A percentile compares a stretch with the other conserved stretches of the same genome.
These are phyloP conservation scores for Hydractinia echinata DNA, from an alignment of 30 jellyfish, hydroid and myxozoan species.

Conservation along the genomic window DNA sequence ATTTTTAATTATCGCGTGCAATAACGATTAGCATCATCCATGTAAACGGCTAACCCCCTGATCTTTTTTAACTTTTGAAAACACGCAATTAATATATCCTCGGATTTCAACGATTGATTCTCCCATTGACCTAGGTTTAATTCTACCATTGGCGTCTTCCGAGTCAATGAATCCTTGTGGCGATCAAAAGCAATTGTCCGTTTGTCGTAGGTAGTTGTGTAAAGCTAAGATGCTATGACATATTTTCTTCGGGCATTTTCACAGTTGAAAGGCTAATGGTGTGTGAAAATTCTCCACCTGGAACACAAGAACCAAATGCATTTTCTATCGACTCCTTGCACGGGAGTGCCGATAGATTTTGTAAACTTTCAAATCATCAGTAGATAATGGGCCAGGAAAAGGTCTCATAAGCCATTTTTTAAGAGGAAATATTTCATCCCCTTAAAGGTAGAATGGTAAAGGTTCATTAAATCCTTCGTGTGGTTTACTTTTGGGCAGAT, in stretches of 20 bases:
- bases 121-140: too few species aligned
- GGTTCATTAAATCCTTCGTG: constrained; percentile 30
- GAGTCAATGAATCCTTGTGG: too few species aligned
- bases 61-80: too few species aligned
- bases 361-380: background rate
- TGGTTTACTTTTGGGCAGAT: constrained; percentile 35
- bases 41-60: too few species aligned
- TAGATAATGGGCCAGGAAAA: background rate
- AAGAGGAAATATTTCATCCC: background rate
- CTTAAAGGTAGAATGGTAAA: background rate
- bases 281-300: background rate
- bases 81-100: too few species aligned
- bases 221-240: constrained; percentile 13
- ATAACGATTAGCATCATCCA: too few species aligned
- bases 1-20: too few species aligned
- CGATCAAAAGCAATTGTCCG: background rate
- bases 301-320: constrained; percentile 23
- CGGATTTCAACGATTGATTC: too few species aligned
- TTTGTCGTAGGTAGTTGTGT: constrained; percentile 5
- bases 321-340: constrained; percentile 22
- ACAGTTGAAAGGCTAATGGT: constrained; percentile 5
- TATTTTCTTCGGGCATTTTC: constrained; percentile 11
- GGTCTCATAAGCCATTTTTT: constrained; percentile 2
- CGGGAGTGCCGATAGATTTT: constrained; percentile 21
- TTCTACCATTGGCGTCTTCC: too few species aligned